These are phyloP conservation scores for Synanthedon formicaeformis DNA, from an alignment of 2,888 invertebrate species.

Conservation along the genomic window DNA sequence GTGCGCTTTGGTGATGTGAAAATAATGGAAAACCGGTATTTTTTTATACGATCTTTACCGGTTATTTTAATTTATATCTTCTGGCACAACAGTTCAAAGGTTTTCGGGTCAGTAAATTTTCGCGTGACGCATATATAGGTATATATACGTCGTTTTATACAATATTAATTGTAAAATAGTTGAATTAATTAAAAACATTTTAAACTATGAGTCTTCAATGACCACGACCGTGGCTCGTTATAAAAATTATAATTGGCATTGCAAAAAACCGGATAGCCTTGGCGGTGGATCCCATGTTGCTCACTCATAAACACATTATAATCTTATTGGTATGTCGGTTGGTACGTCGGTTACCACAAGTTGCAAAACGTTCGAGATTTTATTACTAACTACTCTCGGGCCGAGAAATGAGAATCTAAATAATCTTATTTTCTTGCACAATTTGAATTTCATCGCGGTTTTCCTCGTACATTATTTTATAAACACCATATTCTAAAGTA, in stretches of 20 bases:
- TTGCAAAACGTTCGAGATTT: not conserved
- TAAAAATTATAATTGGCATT: constrained; percentile 23
- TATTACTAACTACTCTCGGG: not conserved
- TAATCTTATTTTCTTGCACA: not conserved
- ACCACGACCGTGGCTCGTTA: constrained; percentile 3
- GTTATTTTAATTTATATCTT: not conserved
- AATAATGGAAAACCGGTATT: constrained; percentile 4
- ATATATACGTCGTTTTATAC: too few relatives aligned
- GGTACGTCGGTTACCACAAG: not conserved
- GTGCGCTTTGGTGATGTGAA: constrained; percentile 2
- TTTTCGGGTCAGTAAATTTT: too few relatives aligned
- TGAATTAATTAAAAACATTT: too few relatives aligned
- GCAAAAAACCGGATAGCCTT: constrained; percentile 43
- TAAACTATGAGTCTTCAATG: not conserved
- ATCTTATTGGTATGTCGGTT: not conserved
- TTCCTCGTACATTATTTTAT: not conserved
- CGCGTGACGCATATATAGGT: too few relatives aligned
- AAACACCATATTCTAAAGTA: not conserved
- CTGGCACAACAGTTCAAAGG: too few relatives aligned
- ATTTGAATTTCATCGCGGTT: not conserved
- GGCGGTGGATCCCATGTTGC: constrained; percentile 14
- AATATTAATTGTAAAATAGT: too few relatives aligned
- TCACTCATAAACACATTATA: not conserved
- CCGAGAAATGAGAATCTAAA: not conserved
- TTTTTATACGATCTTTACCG: not conserved